These are phyloP conservation scores for Lasioglossum vierecki DNA, from an alignment of 2,888 invertebrate genomes.

Conservation along the genomic window DNA sequence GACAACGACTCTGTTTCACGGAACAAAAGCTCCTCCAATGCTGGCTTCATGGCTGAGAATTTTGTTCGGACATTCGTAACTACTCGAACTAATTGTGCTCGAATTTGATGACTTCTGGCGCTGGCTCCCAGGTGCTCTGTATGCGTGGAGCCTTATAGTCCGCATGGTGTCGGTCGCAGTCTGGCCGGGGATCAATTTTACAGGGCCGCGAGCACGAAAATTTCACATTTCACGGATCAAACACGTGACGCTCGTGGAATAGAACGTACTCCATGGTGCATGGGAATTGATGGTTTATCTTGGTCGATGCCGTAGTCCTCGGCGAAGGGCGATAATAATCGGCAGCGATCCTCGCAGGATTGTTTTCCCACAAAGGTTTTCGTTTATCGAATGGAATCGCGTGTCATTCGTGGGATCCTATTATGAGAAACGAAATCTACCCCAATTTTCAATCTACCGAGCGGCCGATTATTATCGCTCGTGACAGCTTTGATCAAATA, in stretches of 20 bases:
- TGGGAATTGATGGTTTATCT: slow-evolving; percentile 46
- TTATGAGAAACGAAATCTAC: slow-evolving; percentile 53
- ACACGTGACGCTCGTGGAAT: slow-evolving; percentile 21
- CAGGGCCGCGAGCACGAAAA: background rate
- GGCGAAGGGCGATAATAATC: slow-evolving; percentile 55
- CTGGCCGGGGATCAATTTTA: background rate
- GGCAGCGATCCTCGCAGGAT: slow-evolving; percentile 22
- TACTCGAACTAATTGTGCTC: background rate
- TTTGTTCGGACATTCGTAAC: background rate
- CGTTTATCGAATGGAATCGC: slow-evolving; percentile 43
- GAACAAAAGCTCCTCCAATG: background rate
- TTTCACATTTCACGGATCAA: background rate
- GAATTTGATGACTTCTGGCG: too few species aligned
- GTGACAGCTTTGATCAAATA: slow-evolving; percentile 51
- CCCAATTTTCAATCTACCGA: slow-evolving; percentile 54
- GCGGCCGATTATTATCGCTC: slow-evolving; percentile 47
- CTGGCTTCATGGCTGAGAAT: background rate
- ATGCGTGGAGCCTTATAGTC: too few species aligned
- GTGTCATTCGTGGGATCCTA: slow-evolving; percentile 38
- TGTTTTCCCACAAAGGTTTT: slow-evolving; percentile 41
- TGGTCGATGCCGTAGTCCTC: background rate
- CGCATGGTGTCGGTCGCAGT: background rate
- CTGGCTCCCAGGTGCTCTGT: too few species aligned
- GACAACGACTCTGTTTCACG: slow-evolving; percentile 7
- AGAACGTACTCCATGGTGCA: slow-evolving; percentile 4